phyloP scores from a whole-genome alignment of 2,888 invertebrate species.

The Lasius fuliginosus region DNA sequence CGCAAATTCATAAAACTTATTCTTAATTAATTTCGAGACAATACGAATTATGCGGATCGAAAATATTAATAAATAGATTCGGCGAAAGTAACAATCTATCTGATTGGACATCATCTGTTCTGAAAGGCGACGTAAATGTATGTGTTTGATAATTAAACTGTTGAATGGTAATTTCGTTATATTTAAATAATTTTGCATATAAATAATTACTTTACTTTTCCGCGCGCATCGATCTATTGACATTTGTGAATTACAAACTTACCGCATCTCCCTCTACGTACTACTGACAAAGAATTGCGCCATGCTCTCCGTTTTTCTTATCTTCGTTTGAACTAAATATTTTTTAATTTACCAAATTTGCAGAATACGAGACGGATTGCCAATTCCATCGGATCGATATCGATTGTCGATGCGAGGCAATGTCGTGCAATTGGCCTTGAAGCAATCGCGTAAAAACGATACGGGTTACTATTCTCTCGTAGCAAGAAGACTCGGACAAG shows the following conservation, averaged over 20 bases:
- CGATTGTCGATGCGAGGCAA: conserved; percentile 88
- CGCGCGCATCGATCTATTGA: conserved; percentile 42
- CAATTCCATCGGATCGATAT: conserved; percentile 90
- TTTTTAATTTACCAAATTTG: conserved; percentile 24
- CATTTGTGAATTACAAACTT: conserved; percentile 68
- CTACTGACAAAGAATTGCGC: neutral
- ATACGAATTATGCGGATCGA: neutral
- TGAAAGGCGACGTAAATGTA: conserved; percentile 51
- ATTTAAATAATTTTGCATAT: conserved; percentile 2
- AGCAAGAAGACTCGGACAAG: conserved; percentile 89
- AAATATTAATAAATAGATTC: conserved; percentile 41
- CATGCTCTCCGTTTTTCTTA: conserved; percentile 26
- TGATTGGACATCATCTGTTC: conserved; percentile 73
- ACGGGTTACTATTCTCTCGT: conserved; percentile 89
- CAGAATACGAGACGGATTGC: conserved; percentile 83
- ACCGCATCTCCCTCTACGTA: neutral
- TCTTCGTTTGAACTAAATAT: conserved; percentile 31
- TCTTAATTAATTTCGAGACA: neutral
- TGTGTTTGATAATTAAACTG: neutral
- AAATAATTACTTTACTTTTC: neutral
- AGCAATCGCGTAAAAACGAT: conserved; percentile 85
- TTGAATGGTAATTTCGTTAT: neutral
- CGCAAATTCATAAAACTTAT: neutral
- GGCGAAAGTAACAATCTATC: conserved; percentile 54
- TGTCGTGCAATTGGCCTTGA: conserved; percentile 88